phyloP scores from a whole-genome alignment of 2,888 invertebrate species.

The Yponomeuta evonymella region DNA sequence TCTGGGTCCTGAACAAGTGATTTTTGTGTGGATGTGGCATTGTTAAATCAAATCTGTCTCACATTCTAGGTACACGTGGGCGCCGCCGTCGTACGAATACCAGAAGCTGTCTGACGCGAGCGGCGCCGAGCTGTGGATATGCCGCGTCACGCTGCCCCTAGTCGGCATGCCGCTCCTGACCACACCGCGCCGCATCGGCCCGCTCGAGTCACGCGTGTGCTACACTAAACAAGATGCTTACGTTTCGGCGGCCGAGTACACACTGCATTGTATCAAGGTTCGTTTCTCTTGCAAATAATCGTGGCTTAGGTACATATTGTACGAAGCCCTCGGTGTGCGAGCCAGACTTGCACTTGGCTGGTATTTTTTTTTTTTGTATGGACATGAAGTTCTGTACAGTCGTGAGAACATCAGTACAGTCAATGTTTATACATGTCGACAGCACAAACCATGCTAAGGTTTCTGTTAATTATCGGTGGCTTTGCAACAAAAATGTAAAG shows the following conservation, averaged over 20 bases:
- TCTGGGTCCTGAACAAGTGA: no score
- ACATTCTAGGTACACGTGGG: slow-evolving; percentile 56
- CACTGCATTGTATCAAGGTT: slow-evolving; percentile 54
- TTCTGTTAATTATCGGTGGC: no score
- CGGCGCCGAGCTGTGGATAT: slow-evolving; percentile 45
- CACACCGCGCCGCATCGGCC: slow-evolving; percentile 43
- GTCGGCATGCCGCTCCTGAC: slow-evolving; percentile 47
- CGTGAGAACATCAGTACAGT: no score
- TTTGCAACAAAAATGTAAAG: no score
- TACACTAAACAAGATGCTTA: slow-evolving; percentile 47
- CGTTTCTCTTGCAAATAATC: not conserved
- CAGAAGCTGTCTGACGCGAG: slow-evolving; percentile 32
- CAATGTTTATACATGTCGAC: no score
- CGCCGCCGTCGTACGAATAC: slow-evolving; percentile 49
- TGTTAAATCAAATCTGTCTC: not conserved
- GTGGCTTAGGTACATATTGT: not conserved
- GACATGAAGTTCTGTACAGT: no score
- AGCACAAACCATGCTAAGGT: no score
- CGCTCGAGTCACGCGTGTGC: slow-evolving; percentile 43
- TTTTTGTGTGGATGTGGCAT: no score
- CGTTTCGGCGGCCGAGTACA: slow-evolving; percentile 53
- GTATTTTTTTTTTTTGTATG: no score
- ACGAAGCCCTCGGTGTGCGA: no score
- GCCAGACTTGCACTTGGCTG: no score
- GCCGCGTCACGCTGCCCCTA: slow-evolving; percentile 49